phyloP scores from a whole-genome alignment of 2,888 invertebrate genomes.

The Netelia melanura region DNA sequence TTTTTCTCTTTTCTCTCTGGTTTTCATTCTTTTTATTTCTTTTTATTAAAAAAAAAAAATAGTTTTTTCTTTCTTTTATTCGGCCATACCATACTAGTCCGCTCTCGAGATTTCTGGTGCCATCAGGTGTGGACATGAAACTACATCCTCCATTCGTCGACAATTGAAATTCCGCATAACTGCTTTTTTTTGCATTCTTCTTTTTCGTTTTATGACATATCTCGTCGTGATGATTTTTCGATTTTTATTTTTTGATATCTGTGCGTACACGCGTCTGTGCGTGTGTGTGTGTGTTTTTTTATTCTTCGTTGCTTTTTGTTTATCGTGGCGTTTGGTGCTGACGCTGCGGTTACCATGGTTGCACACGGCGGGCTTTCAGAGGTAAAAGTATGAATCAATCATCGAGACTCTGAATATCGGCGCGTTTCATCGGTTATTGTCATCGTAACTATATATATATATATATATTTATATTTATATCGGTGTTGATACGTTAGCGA shows the following conservation, averaged over 20 bases:
- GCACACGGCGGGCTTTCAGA: conserved; percentile 2
- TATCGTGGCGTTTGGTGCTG: background rate
- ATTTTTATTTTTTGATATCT: too few species aligned
- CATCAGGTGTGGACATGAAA: background rate
- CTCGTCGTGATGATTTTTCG: conserved; percentile 38
- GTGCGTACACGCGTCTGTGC: too few species aligned
- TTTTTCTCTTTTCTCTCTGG: background rate
- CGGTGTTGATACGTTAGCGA: too few species aligned
- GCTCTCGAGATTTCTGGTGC: background rate
- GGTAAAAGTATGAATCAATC: conserved; percentile 55
- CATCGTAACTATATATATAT: background rate
- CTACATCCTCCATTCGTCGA: background rate
- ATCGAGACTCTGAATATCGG: conserved; percentile 1
- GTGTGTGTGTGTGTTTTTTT: too few species aligned
- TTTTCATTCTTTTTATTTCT: background rate
- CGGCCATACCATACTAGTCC: background rate
- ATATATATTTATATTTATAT: conserved; percentile 3
- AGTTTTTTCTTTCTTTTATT: background rate
- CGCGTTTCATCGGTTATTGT: conserved; percentile 27
- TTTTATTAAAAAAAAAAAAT: too few species aligned
- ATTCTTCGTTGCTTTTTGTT: background rate
- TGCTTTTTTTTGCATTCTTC: conserved; percentile 4
- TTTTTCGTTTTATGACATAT: background rate
- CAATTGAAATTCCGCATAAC: background rate
- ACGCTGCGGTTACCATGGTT: background rate